Evolutionary conservation across 2,797 vertebrate genomes (phyloP).

Genomic region (Manis pentadactyla): DNA sequence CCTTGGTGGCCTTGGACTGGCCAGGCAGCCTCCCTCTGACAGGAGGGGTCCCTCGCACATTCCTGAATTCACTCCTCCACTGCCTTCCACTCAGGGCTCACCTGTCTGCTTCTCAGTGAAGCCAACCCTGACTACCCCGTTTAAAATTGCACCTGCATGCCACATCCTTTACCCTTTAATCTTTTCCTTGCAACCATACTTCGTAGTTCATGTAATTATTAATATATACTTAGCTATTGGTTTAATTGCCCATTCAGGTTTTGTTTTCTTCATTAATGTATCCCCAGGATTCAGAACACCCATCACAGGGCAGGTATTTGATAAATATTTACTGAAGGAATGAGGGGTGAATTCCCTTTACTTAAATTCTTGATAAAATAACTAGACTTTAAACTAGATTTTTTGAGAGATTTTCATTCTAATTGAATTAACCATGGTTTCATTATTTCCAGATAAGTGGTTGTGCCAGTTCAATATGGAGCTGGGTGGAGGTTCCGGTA

Average conservation of each 20-base stretch:
- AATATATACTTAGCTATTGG: not conserved
- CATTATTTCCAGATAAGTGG: not conserved
- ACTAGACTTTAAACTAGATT: not conserved
- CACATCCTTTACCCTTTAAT: not conserved
- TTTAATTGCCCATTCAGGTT: conserved; percentile 1
- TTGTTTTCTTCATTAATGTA: not conserved
- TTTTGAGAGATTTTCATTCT: not conserved
- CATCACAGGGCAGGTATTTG: not conserved
- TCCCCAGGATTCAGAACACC: not conserved
- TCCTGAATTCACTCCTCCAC: no score
- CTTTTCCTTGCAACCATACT: not conserved
- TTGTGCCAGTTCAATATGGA: not conserved
- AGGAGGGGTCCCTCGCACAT: no score
- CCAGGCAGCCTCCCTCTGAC: not conserved
- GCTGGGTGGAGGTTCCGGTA: not conserved
- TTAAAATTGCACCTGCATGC: not conserved
- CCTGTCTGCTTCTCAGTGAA: not conserved
- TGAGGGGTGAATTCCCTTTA: not conserved
- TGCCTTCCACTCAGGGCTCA: no score
- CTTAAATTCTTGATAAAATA: conserved; percentile 2
- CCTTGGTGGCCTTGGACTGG: no score
- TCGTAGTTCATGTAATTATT: not conserved
- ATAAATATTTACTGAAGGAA: not conserved
- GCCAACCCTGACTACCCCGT: not conserved
- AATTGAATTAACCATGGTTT: not conserved